Base-by-base conservation (phyloP, 2,888 invertebrate species). In the Nomada ruficornis region DNA sequence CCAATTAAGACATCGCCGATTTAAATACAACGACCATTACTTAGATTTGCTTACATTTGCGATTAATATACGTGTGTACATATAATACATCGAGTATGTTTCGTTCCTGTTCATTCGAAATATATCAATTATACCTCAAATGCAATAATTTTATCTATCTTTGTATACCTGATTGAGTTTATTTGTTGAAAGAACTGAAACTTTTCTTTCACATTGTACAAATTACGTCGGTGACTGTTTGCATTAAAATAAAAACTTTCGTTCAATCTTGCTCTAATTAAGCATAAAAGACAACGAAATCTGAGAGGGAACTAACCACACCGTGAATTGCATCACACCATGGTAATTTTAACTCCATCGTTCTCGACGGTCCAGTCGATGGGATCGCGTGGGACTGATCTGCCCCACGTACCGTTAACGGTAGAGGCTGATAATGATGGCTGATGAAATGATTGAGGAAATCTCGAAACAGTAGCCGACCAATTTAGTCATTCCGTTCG, bases 371-470 rank as follows among this genome's bases (percentile, higher is more conserved):
- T 67, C 50, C 73, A 69, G 60, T 54, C 86, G 83, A 91, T 89
- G 86, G 85, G 83, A 91, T 89, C 86, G 90, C 90, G 90, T 90
- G 87, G 89, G 88, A 91, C 83, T 85, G 79, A 79, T 83, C 80
- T 85, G 86, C 82, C 88, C 82, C 71, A 84, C 71, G 80, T 85
- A 75, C 83, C 79, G 80, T 78, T 75, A 64, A 71, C 78, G 70
- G 71, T 73, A 62, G 60, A 59, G 74, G 59, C 63, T 73, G 85
- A 87, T 82, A 80, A 88, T 83, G 82, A 71, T 62, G 71, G 69
- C 84, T 90, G 90, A 91, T 91, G 89, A 88, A 89, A 91, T 89
- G 91, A 91, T 91, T 90, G 91, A 91, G 91, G 91, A 91, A 91
- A 91, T 90, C 89, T 90, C 80, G 86, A 86, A 89, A 88, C 86